Conservation (phyloP, 2,888 invertebrate genomes). For the Drosophila kuntzei region DNA sequence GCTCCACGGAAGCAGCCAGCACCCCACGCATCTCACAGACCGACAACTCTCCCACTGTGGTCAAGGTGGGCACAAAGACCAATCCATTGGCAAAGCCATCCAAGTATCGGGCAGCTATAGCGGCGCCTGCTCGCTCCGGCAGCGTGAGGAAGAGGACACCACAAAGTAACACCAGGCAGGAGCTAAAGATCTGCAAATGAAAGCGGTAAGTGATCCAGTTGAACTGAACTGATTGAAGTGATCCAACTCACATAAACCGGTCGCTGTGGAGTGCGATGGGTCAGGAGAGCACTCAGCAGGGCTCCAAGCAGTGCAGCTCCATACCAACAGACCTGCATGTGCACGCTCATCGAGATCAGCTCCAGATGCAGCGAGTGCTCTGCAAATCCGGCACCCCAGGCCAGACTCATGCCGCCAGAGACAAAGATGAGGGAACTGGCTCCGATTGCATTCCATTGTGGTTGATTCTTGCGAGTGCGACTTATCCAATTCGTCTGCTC, state of each 20-base stretch:
- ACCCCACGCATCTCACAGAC: conserved; percentile 72
- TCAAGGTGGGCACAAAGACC: conserved; percentile 76
- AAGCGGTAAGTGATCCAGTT: neutral
- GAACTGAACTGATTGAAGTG: too few relatives aligned
- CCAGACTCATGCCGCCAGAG: conserved; percentile 81
- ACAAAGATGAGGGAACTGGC: conserved; percentile 71
- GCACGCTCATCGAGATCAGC: conserved; percentile 34
- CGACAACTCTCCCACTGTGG: conserved; percentile 76
- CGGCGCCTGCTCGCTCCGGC: conserved; percentile 40
- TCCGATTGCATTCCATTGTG: conserved; percentile 73
- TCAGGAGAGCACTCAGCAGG: conserved; percentile 62
- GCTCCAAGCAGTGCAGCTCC: conserved; percentile 76
- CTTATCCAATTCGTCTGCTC: conserved; percentile 50
- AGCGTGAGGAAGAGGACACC: conserved; percentile 73
- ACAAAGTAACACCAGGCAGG: conserved; percentile 68
- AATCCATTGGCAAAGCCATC: conserved; percentile 82
- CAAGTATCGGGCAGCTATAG: conserved; percentile 78
- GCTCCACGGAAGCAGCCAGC: conserved; percentile 68
- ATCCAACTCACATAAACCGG: conserved; percentile 70
- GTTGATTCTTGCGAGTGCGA: conserved; percentile 61
- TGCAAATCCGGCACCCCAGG: conserved; percentile 77
- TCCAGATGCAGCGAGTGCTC: conserved; percentile 61
- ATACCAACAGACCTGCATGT: conserved; percentile 78
- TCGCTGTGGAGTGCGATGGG: conserved; percentile 68
- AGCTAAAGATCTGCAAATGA: conserved; percentile 59